Evolutionary conservation across 2,113 vertebrate genomes (phyloP).

Genomic region (Elephas maximus): DNA sequence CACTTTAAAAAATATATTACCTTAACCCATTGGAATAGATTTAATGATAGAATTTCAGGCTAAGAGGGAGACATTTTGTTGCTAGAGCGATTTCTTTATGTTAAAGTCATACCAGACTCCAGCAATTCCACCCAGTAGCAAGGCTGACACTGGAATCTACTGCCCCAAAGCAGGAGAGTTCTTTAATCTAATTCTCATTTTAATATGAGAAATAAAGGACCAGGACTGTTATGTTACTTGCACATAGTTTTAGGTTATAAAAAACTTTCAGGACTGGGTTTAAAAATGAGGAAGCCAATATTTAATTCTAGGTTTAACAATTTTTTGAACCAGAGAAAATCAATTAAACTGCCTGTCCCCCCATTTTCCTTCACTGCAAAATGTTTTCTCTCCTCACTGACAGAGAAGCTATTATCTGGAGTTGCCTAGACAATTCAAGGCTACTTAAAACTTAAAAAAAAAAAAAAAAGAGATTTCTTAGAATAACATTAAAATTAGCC

Average conservation of each 20-base stretch:
- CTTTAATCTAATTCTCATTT: background rate
- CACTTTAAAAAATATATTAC: background rate
- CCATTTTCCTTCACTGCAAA: background rate
- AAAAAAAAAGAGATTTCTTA: background rate
- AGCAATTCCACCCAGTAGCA: background rate
- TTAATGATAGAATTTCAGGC: background rate
- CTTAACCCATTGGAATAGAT: background rate
- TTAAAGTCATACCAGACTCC: background rate
- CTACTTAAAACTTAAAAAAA: conserved; percentile 13
- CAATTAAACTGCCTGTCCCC: background rate
- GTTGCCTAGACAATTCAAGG: background rate
- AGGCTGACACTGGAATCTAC: background rate
- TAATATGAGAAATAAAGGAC: background rate
- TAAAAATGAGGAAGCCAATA: background rate
- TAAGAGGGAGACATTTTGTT: background rate
- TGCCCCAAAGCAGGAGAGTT: background rate
- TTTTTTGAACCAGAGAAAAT: conserved; percentile 24
- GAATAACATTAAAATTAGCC: conserved; percentile 16
- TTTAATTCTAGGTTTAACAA: conserved; percentile 35
- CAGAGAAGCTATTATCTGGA: background rate
- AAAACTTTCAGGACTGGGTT: background rate
- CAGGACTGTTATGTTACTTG: background rate
- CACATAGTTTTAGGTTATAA: background rate
- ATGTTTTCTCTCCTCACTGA: background rate
- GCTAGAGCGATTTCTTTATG: background rate